phyloP scores from a whole-genome alignment of 2,888 invertebrate species.

The Drosophila ezoana region DNA sequence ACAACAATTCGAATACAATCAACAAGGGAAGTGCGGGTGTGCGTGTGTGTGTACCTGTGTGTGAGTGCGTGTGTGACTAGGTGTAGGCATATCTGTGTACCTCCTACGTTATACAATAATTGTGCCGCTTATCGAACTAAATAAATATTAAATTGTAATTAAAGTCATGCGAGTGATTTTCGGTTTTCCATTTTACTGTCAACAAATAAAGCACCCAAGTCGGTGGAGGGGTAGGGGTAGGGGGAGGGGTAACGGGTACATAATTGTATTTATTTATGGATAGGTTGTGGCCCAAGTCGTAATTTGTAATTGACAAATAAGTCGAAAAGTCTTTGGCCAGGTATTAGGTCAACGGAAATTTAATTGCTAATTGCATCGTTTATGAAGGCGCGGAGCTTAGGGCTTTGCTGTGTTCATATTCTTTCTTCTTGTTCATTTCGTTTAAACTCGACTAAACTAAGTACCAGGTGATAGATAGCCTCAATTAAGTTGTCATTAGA shows the following conservation, averaged over 20 bases:
- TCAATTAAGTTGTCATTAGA: slow-evolving; percentile 66
- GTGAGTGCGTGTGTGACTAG: slow-evolving; percentile 43
- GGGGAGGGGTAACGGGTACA: slow-evolving; percentile 4
- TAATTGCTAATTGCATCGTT: slow-evolving; percentile 77
- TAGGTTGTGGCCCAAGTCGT: slow-evolving; percentile 19
- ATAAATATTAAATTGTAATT: slow-evolving; percentile 81
- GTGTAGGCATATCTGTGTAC: slow-evolving; percentile 61
- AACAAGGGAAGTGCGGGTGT: slow-evolving; percentile 16
- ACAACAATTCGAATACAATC: slow-evolving; percentile 39
- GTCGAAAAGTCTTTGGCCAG: slow-evolving; percentile 66
- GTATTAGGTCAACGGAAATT: slow-evolving; percentile 69
- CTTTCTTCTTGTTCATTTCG: neutral
- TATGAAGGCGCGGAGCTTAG: slow-evolving; percentile 40
- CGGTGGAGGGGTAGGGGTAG: too few relatives aligned
- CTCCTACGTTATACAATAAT: slow-evolving; percentile 60
- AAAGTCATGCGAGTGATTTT: slow-evolving; percentile 81
- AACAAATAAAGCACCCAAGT: slow-evolving; percentile 38
- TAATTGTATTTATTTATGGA: slow-evolving; percentile 69
- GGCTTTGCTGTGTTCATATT: slow-evolving; percentile 1
- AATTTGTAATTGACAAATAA: slow-evolving; percentile 80
- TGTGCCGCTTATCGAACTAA: slow-evolving; percentile 75
- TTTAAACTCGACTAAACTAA: slow-evolving; percentile 50
- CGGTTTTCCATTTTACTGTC: slow-evolving; percentile 40
- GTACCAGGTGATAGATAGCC: slow-evolving; percentile 67
- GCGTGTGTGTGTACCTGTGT: slow-evolving; percentile 12